Evolutionary conservation across 2,888 invertebrate species (phyloP).

Genomic region (Caenorhabditis sp.): DNA sequence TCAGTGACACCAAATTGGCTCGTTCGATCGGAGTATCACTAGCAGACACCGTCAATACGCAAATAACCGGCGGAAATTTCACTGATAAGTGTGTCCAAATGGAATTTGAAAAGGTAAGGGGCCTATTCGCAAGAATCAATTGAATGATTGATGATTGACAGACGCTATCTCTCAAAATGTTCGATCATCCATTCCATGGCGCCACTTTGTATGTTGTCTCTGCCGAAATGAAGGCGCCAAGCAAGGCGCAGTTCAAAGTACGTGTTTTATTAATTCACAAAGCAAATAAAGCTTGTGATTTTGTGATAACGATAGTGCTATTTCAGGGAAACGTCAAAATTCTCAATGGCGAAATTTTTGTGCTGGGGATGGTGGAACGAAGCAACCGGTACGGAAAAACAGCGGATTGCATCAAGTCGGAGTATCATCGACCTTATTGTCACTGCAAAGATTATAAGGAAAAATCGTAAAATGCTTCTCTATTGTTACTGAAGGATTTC

Average conservation of each 20-base stretch:
- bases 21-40: conserved; percentile 24
- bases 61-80: conserved; percentile 21
- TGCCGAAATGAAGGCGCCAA: conserved; percentile 37
- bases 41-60: conserved; percentile 20
- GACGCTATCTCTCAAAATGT: conserved; percentile 26
- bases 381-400: conserved; percentile 54
- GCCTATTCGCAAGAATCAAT: not conserved
- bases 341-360: conserved; percentile 11
- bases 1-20: conserved; percentile 29
- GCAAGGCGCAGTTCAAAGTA: conserved; percentile 45
- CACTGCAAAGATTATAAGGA: conserved; percentile 33
- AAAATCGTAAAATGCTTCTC: too few species aligned
- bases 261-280: not conserved
- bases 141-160: conserved; percentile 2
- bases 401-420: conserved; percentile 41
- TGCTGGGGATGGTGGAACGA: conserved; percentile 44
- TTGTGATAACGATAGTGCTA: not conserved
- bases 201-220: conserved; percentile 34
- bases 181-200: conserved; percentile 32
- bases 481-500: too few species aligned
- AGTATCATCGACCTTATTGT: conserved; percentile 45
- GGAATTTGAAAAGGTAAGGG: conserved; percentile 40
- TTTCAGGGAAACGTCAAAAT: conserved; percentile 33
- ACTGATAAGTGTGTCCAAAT: conserved; percentile 39
- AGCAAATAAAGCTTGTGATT: not conserved